Percentiles rank a stretch among this genome's conserved stretches.
These are phyloP conservation scores for Zaprionus tsacasi DNA, from an alignment of 1,140 invertebrate genomes.

Conservation along the genomic window DNA sequence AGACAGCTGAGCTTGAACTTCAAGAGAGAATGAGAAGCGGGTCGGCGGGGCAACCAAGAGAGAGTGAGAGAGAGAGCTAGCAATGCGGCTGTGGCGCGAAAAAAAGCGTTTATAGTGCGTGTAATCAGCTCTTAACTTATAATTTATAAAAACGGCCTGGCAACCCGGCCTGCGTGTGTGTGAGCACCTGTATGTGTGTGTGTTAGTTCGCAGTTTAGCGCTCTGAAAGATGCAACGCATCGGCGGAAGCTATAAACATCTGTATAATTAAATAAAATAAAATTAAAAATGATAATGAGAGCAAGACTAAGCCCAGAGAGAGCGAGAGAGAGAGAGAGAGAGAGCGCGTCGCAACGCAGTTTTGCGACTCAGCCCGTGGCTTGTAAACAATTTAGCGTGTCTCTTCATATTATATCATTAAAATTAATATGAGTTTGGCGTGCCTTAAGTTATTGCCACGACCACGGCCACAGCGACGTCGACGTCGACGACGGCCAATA, in stretches of 20 bases:
- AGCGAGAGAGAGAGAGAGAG: slow-evolving; percentile 4
- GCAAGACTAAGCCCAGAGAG: background rate
- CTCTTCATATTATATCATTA: slow-evolving; percentile 81
- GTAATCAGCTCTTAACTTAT: slow-evolving; percentile 81
- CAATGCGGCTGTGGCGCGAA: slow-evolving; percentile 44
- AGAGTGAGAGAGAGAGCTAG: background rate
- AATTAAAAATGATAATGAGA: slow-evolving; percentile 81
- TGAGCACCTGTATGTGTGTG: slow-evolving; percentile 23
- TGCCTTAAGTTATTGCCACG: slow-evolving; percentile 60
- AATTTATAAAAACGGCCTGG: slow-evolving; percentile 70
- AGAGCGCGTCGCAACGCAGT: slow-evolving; percentile 34
- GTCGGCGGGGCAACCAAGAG: background rate
- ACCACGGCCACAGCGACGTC: background rate
- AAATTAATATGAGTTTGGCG: slow-evolving; percentile 80
- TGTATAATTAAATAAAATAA: slow-evolving; percentile 83
- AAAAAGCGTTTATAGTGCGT: slow-evolving; percentile 78
- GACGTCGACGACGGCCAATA: background rate
- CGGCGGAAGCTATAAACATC: slow-evolving; percentile 79
- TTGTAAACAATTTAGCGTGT: slow-evolving; percentile 81
- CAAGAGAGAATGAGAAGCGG: background rate
- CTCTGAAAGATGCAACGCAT: slow-evolving; percentile 61
- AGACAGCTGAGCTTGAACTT: slow-evolving; percentile 29
- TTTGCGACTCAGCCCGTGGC: slow-evolving; percentile 50
- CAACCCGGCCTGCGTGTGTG: slow-evolving; percentile 10
- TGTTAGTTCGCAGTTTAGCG: slow-evolving; percentile 76